These are phyloP conservation scores for Lordiphosa stackelbergi DNA, from an alignment of 1,140 invertebrate species.

Conservation along the genomic window DNA sequence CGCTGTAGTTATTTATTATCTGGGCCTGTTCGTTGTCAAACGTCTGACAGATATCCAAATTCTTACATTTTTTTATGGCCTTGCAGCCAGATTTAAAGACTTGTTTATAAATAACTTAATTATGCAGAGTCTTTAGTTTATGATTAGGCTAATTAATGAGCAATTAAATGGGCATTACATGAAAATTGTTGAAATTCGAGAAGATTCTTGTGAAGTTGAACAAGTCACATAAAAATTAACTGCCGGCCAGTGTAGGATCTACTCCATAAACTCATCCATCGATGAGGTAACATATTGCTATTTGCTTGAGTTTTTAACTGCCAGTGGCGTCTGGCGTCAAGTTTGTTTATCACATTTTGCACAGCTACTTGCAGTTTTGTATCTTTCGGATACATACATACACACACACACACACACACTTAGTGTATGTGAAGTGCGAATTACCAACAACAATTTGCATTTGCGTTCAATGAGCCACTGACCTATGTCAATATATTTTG, in stretches of 20 bases:
- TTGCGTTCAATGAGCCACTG: constrained; percentile 76
- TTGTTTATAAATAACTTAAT: constrained; percentile 35
- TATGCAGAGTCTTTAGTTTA: constrained; percentile 15
- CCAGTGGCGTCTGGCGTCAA: constrained; percentile 48
- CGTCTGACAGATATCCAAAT: constrained; percentile 44
- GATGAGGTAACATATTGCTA: constrained; percentile 62
- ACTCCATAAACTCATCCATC: constrained; percentile 36
- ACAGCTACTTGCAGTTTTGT: constrained; percentile 68
- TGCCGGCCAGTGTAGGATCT: constrained; percentile 8
- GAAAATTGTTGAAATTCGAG: constrained; percentile 32
- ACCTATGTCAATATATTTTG: constrained; percentile 75
- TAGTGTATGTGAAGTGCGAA: constrained; percentile 62
- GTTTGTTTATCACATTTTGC: constrained; percentile 72
- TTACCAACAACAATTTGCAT: constrained; percentile 73
- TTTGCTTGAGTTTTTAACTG: constrained; percentile 62
- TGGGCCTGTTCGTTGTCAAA: constrained; percentile 19
- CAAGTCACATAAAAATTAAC: constrained; percentile 48
- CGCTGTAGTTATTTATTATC: constrained; percentile 34
- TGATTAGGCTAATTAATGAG: constrained; percentile 55
- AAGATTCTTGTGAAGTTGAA: constrained; percentile 58
- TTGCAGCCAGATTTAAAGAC: constrained; percentile 11
- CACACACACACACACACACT: constrained; percentile 12
- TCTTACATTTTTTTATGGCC: constrained; percentile 6
- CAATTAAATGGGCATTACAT: constrained; percentile 45
- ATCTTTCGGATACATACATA: constrained; percentile 53